A percentile compares a stretch with the other conserved stretches of the same genome.
Conservation (phyloP, 2,797 vertebrate species). For the Lagorchestes hirsutus region DNA sequence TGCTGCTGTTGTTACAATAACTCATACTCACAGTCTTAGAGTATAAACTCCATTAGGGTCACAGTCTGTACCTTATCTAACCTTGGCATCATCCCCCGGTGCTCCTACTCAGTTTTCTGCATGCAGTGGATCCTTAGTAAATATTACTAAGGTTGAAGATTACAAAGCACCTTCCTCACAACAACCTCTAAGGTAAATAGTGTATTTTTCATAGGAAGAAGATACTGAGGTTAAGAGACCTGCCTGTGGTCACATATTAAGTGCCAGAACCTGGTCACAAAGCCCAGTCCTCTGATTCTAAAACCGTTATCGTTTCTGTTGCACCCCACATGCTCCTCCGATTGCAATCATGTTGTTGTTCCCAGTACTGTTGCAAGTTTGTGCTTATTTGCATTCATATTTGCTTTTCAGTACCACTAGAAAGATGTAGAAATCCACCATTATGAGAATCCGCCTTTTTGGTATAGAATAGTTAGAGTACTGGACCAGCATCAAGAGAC, state of each 20-base stretch:
- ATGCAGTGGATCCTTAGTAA: background rate
- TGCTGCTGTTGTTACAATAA: background rate
- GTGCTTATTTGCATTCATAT: conserved; percentile 46
- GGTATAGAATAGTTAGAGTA: background rate
- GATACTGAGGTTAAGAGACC: background rate
- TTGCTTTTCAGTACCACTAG: conserved; percentile 42
- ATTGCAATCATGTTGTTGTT: background rate
- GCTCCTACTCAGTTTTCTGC: background rate
- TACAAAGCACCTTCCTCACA: background rate
- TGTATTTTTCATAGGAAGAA: background rate
- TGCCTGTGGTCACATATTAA: background rate
- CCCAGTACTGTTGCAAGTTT: background rate
- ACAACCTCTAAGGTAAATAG: background rate
- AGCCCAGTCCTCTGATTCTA: background rate
- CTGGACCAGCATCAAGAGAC: too few species aligned
- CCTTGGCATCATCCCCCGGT: background rate
- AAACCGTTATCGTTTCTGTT: background rate
- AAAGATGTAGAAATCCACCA: conserved; percentile 37
- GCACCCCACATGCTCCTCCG: background rate
- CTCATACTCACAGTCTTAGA: background rate
- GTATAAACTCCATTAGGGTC: background rate
- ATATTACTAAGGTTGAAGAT: background rate
- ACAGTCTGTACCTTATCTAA: background rate
- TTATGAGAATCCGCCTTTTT: conserved; percentile 19
- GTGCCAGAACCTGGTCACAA: background rate